Evolutionary conservation across 2,888 invertebrate genomes (phyloP).

Genomic region (Norana najaformis): DNA sequence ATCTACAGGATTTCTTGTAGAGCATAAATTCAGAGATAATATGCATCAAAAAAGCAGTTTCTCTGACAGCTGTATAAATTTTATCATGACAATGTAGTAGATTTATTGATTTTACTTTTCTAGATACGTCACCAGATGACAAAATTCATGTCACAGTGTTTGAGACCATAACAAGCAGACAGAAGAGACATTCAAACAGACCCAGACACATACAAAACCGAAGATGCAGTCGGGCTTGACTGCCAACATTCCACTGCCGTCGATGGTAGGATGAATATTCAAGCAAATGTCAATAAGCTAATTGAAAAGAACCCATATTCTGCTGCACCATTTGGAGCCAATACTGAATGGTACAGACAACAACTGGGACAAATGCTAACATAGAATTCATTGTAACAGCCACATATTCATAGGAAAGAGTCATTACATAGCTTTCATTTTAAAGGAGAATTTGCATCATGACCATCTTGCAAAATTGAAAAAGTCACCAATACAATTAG

Average conservation of each 20-base stretch:
- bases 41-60: not conserved
- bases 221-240: not conserved
- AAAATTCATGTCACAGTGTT: not conserved
- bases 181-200: slow-evolving; percentile 2
- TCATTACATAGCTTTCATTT: no score
- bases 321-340: no score
- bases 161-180: not conserved
- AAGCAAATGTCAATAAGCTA: no score
- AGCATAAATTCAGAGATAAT: no score
- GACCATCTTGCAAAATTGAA: no score
- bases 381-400: no score
- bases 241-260: not conserved
- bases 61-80: not conserved
- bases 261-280: not conserved
- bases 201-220: not conserved
- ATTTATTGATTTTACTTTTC: not conserved
- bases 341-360: not conserved
- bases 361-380: no score
- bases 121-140: not conserved
- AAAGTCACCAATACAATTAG: no score
- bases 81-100: not conserved
- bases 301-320: no score
- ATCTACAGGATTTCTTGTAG: no score
- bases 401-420: no score
- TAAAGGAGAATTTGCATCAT: no score